These are phyloP conservation scores for Vidua chalybeata DNA, from an alignment of 2,113 vertebrate species.

Conservation along the genomic window DNA sequence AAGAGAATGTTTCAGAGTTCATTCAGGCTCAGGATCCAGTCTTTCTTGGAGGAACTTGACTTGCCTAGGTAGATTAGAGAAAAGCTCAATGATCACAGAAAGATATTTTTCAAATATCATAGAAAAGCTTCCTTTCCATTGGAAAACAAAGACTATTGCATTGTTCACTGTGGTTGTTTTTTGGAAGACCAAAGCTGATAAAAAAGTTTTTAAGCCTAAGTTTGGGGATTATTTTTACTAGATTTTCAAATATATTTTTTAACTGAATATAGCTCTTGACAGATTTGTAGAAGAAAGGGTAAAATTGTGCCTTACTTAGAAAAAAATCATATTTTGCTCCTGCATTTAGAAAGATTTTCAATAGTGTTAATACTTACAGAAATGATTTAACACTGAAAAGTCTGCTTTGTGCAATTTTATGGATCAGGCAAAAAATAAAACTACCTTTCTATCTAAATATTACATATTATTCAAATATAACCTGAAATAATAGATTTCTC, in stretches of 20 bases:
- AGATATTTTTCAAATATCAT: slow-evolving; percentile 16
- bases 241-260: background rate
- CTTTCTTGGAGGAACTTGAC: slow-evolving; percentile 33
- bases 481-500: background rate
- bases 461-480: background rate
- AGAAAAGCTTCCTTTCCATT: background rate
- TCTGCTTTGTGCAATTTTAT: background rate
- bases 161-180: background rate
- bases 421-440: background rate
- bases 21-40: slow-evolving; percentile 38
- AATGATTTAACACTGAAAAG: background rate
- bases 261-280: background rate
- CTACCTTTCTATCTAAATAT: background rate
- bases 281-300: background rate
- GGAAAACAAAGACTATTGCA: background rate
- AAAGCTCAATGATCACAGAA: slow-evolving; percentile 12
- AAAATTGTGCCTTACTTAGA: background rate
- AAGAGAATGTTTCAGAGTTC: slow-evolving; percentile 45
- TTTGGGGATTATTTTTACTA: background rate
- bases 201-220: background rate
- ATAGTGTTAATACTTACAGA: background rate
- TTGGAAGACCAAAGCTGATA: background rate
- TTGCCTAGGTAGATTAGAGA: slow-evolving; percentile 10
- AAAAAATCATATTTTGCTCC: background rate
- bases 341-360: background rate